phyloP scores from a whole-genome alignment of 37 sponge, comb jelly and placozoan genomes.

The Dysidea cf. avara region DNA sequence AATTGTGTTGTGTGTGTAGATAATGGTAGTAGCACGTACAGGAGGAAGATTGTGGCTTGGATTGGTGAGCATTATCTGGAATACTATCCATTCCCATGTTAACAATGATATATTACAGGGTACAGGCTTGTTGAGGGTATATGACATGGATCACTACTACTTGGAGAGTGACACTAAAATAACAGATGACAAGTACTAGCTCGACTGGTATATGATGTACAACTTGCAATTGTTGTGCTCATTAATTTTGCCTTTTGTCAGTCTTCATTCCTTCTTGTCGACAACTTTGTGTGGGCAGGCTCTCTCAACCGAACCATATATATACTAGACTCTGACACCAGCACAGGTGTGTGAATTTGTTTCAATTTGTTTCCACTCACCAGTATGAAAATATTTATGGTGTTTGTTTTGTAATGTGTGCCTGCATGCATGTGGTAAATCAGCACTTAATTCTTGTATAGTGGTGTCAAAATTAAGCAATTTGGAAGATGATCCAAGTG shows the following conservation, averaged over 20 bases:
- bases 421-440: no score
- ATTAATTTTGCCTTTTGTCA: conserved; percentile 3
- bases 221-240: conserved; percentile 2
- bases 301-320: conserved; percentile 68
- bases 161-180: conserved; percentile 77
- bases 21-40: conserved; percentile 22
- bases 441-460: no score
- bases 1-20: neutral
- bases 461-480: conserved; percentile 65
- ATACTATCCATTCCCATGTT: neutral
- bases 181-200: conserved; percentile 46
- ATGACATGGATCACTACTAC: conserved; percentile 64
- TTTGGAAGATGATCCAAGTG: conserved; percentile 63
- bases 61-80: conserved; percentile 50
- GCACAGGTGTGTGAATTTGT: conserved; percentile 76
- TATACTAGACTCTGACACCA: conserved; percentile 70
- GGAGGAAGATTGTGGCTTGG: conserved; percentile 84
- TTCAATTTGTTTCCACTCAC: no score
- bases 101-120: conserved; percentile 32
- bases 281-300: conserved; percentile 71
- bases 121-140: conserved; percentile 71
- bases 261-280: conserved; percentile 76
- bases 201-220: conserved; percentile 47
- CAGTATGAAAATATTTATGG: no score
- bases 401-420: no score